Conservation (phyloP, 1,140 invertebrate species). For the Saccostrea echinata region DNA sequence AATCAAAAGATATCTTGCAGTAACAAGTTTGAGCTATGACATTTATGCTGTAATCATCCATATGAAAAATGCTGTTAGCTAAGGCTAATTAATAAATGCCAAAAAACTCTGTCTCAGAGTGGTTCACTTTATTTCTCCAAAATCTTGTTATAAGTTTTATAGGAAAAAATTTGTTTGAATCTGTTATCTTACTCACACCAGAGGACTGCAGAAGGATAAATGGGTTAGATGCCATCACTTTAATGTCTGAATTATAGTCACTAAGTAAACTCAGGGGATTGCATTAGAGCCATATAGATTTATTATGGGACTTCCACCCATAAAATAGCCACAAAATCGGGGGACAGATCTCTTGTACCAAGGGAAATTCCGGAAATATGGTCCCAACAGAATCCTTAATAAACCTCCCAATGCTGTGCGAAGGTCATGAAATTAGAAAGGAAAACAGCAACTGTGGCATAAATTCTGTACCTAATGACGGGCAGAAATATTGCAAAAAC, state of each 20-base stretch:
- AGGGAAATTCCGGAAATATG: conserved; percentile 8
- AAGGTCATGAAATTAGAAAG: conserved; percentile 16
- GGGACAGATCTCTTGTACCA: conserved; percentile 23
- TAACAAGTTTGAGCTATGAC: background rate
- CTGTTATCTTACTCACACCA: conserved; percentile 26
- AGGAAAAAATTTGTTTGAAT: conserved; percentile 28
- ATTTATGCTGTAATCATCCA: background rate
- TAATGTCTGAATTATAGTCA: conserved; percentile 18
- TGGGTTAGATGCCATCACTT: conserved; percentile 22
- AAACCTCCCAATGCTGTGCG: background rate
- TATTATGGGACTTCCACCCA: background rate
- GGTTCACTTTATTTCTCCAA: background rate
- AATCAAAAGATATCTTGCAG: background rate
- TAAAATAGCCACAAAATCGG: conserved; percentile 14
- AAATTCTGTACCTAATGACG: background rate
- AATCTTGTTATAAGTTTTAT: conserved; percentile 18
- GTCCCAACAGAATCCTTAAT: conserved; percentile 32
- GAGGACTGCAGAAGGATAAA: background rate
- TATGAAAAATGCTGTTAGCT: background rate
- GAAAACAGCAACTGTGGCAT: conserved; percentile 16
- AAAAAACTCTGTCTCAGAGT: conserved; percentile 6
- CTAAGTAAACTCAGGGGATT: conserved; percentile 22
- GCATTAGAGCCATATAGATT: conserved; percentile 29
- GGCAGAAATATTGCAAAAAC: background rate
- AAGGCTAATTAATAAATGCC: background rate